phyloP scores from a whole-genome alignment of 2,888 invertebrate species.

The Neoaliturus tenellus region DNA sequence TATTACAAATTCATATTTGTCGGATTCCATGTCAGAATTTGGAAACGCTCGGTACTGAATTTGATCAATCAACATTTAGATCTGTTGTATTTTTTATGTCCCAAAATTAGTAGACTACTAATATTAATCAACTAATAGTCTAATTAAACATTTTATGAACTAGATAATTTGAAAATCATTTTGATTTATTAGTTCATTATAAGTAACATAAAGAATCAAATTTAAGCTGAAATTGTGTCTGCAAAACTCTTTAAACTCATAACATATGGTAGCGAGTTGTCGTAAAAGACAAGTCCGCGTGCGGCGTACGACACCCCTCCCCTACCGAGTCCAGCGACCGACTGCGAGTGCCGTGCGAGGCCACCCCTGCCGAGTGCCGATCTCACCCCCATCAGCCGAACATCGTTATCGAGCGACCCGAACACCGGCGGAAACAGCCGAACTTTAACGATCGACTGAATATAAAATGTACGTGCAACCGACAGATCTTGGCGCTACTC shows the following conservation, averaged over 20 bases:
- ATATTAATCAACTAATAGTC: no score
- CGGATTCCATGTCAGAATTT: no score
- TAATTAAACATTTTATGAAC: no score
- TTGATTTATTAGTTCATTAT: no score
- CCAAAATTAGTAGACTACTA: no score
- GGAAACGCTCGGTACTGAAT: no score
- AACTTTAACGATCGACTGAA: conserved; percentile 24
- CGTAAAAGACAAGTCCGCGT: background rate
- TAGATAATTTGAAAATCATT: no score
- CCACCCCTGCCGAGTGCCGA: background rate
- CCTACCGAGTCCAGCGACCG: background rate
- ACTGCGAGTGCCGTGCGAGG: background rate
- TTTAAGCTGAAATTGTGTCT: no score
- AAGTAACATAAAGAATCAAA: no score
- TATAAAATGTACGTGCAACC: conserved; percentile 24
- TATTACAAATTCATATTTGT: no score
- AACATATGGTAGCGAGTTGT: background rate
- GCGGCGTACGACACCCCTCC: background rate
- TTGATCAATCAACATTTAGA: no score
- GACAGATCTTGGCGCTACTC: background rate
- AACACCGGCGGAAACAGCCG: conserved; percentile 57
- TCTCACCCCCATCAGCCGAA: background rate
- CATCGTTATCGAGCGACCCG: conserved; percentile 59
- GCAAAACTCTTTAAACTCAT: background rate
- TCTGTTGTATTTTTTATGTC: no score